A percentile compares a stretch with the other conserved stretches of the same genome.
These are phyloP conservation scores for Hafferia zeledoni DNA, from an alignment of 2,797 vertebrate species.

Conservation along the genomic window DNA sequence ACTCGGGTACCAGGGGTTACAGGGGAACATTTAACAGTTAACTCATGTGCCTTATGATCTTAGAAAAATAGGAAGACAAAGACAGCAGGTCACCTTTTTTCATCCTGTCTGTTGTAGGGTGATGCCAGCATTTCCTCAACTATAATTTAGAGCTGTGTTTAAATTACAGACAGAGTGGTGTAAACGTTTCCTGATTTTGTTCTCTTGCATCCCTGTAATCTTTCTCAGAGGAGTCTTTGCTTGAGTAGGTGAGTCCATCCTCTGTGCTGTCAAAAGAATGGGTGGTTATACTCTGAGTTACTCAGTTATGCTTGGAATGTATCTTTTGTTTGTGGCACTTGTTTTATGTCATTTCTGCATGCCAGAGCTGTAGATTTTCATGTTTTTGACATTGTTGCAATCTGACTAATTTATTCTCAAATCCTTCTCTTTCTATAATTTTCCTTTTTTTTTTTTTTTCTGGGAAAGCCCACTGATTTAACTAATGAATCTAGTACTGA, in stretches of 20 bases:
- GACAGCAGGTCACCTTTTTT: background rate
- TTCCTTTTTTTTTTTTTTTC: background rate
- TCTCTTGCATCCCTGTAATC: background rate
- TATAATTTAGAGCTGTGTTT: background rate
- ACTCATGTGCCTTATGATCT: background rate
- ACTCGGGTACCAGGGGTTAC: background rate
- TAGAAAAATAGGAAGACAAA: background rate
- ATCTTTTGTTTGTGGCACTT: background rate
- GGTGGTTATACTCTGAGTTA: background rate
- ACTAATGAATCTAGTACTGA: constrained; percentile 44
- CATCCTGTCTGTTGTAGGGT: background rate
- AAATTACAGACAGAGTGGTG: background rate
- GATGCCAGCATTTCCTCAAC: background rate
- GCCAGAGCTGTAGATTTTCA: background rate
- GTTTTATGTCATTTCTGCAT: background rate
- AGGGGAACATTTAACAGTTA: background rate
- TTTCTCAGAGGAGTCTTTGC: background rate
- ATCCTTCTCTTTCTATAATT: background rate
- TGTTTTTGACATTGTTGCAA: background rate
- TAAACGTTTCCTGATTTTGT: background rate
- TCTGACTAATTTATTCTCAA: constrained; percentile 14
- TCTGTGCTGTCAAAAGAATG: background rate
- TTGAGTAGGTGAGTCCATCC: background rate
- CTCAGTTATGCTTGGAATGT: background rate
- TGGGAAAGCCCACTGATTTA: constrained; percentile 43